Evolutionary conservation across 1,140 invertebrate genomes (phyloP).

Genomic region (Trachymyrmex cornetzi): DNA sequence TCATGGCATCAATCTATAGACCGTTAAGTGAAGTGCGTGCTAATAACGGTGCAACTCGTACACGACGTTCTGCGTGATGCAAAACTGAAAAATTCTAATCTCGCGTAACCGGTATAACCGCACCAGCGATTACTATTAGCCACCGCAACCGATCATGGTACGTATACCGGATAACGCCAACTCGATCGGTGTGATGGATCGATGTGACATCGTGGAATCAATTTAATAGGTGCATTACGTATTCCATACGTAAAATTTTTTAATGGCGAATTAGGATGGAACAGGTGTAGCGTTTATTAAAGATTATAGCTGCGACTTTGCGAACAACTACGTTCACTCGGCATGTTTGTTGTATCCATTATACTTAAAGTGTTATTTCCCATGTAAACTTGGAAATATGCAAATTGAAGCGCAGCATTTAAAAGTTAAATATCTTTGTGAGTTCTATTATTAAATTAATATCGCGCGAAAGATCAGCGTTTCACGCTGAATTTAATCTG

Average conservation of each 20-base stretch:
- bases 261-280: background rate
- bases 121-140: constrained; percentile 36
- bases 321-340: background rate
- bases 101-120: constrained; percentile 42
- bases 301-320: background rate
- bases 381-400: background rate
- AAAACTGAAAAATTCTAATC: constrained; percentile 49
- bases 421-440: constrained; percentile 43
- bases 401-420: constrained; percentile 22
- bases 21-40: constrained; percentile 37
- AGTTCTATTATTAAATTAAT: constrained; percentile 47
- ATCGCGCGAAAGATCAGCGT: constrained; percentile 6
- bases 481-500: constrained; percentile 14
- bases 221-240: background rate
- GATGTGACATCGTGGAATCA: constrained; percentile 5
- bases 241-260: background rate
- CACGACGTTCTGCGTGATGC: background rate
- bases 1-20: constrained; percentile 16
- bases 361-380: background rate
- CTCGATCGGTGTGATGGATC: constrained; percentile 15
- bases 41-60: constrained; percentile 37
- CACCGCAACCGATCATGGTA: background rate
- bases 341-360: constrained; percentile 13
- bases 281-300: constrained; percentile 4
- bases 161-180: background rate